A percentile compares a stretch with the other conserved stretches of the same genome.
Conservation (phyloP, 2,888 invertebrate species). For the Macrosoma leucophasiata region DNA sequence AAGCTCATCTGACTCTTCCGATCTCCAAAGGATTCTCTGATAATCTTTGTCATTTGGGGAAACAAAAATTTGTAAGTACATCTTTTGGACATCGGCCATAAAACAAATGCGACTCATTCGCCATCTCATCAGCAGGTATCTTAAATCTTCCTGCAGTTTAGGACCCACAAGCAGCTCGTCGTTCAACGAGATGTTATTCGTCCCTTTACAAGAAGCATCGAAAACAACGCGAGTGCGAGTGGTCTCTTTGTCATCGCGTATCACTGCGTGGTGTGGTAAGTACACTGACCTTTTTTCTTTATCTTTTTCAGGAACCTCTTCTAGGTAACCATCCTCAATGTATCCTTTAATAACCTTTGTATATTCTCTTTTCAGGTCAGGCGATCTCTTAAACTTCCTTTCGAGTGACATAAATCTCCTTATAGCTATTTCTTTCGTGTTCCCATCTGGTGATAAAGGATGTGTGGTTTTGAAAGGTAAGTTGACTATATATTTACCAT, state of each 20-base stretch:
- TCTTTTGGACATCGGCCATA: constrained; percentile 29
- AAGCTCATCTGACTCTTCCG: constrained; percentile 1
- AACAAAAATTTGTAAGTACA: constrained; percentile 30
- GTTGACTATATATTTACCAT: constrained; percentile 21
- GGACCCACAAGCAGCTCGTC: constrained; percentile 25
- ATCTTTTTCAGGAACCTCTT: constrained; percentile 19
- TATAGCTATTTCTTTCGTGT: constrained; percentile 20
- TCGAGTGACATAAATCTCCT: constrained; percentile 21
- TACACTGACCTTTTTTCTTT: constrained; percentile 20
- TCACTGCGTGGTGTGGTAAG: constrained; percentile 31
- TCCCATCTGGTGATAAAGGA: constrained; percentile 14
- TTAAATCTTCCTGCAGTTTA: constrained; percentile 26
- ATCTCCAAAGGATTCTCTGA: constrained; percentile 26
- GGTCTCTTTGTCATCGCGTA: constrained; percentile 25
- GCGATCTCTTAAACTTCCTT: constrained; percentile 13
- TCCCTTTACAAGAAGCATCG: constrained; percentile 23
- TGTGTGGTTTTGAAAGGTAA: constrained; percentile 17
- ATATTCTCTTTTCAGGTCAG: constrained; percentile 16
- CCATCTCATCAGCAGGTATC: constrained; percentile 27
- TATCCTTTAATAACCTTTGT: constrained; percentile 27
- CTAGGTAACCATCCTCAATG: constrained; percentile 18
- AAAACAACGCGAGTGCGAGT: constrained; percentile 27
- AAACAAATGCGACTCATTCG: constrained; percentile 25
- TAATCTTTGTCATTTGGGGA: constrained; percentile 22
- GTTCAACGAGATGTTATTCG: constrained; percentile 22